Evolutionary conservation across 2,888 invertebrate species (phyloP).

Genomic region (Brenthis hecate): DNA sequence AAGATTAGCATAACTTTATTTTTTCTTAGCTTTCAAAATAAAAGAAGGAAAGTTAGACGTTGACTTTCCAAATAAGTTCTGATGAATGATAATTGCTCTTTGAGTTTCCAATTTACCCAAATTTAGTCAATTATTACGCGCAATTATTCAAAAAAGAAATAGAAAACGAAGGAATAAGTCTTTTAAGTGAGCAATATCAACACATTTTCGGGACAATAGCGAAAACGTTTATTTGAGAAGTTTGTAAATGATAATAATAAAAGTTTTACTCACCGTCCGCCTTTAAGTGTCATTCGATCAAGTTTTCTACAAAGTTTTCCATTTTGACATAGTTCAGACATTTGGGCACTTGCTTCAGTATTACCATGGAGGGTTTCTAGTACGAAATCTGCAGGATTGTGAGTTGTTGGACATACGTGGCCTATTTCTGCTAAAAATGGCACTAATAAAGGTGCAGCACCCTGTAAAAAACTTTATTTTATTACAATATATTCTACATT

Average conservation of each 20-base stretch:
- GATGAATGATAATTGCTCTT: background rate
- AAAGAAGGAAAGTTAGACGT: background rate
- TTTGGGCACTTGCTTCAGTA: constrained; percentile 56
- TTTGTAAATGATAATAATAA: constrained; percentile 23
- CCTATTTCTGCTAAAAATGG: constrained; percentile 85
- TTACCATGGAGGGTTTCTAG: constrained; percentile 65
- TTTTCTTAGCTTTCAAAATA: background rate
- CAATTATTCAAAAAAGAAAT: background rate
- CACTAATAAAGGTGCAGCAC: constrained; percentile 85
- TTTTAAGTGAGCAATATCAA: constrained; percentile 11
- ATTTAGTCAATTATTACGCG: background rate
- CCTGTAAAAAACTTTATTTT: constrained; percentile 75
- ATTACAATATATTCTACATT: background rate
- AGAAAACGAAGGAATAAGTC: constrained; percentile 1
- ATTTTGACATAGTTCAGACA: constrained; percentile 70
- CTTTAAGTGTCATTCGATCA: constrained; percentile 61
- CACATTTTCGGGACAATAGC: constrained; percentile 9
- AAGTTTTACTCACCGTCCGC: constrained; percentile 57
- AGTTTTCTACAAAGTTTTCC: constrained; percentile 67
- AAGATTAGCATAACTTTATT: background rate
- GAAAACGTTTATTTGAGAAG: constrained; percentile 18
- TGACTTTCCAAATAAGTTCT: background rate
- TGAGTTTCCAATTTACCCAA: background rate
- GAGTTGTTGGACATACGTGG: constrained; percentile 87
- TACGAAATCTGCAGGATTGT: constrained; percentile 90